phyloP scores from a whole-genome alignment of 2,797 vertebrate genomes.

The Sciurus vulgaris region DNA sequence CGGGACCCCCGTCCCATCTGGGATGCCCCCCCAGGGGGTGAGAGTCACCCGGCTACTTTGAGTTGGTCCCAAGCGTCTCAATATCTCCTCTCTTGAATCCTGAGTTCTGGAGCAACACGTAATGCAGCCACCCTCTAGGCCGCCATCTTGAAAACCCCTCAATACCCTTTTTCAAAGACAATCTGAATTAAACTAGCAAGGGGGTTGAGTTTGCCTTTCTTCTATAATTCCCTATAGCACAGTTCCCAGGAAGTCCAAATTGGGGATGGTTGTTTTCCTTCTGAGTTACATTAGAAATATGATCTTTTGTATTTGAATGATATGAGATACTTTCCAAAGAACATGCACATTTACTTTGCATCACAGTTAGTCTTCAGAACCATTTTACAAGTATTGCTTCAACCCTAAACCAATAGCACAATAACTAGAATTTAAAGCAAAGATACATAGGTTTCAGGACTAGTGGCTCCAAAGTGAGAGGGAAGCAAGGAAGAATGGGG shows the following conservation, averaged over 20 bases:
- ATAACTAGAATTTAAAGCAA: not conserved
- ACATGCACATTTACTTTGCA: not conserved
- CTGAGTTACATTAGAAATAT: slow-evolving; percentile 2
- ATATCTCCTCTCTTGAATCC: too few relatives aligned
- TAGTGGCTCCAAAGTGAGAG: not conserved
- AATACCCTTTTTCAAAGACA: not conserved
- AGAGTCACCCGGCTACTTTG: too few relatives aligned
- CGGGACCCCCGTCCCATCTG: too few relatives aligned
- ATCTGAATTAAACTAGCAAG: slow-evolving; percentile 49
- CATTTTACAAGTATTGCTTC: not conserved
- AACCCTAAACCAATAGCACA: not conserved
- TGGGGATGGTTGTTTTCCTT: not conserved
- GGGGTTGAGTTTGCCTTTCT: not conserved
- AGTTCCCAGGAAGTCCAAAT: slow-evolving; percentile 15
- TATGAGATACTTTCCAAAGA: slow-evolving; percentile 41
- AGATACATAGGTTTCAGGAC: not conserved
- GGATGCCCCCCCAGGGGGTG: too few relatives aligned
- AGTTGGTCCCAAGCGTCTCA: too few relatives aligned
- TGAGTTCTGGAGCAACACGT: too few relatives aligned
- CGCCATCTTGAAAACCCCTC: too few relatives aligned
- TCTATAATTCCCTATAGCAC: not conserved
- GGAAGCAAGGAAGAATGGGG: not conserved
- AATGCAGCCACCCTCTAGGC: too few relatives aligned
- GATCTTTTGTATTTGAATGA: not conserved
- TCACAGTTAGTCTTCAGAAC: not conserved